Base-by-base conservation (phyloP, 2,797 vertebrate genomes). In the Tamandua tetradactyla region DNA sequence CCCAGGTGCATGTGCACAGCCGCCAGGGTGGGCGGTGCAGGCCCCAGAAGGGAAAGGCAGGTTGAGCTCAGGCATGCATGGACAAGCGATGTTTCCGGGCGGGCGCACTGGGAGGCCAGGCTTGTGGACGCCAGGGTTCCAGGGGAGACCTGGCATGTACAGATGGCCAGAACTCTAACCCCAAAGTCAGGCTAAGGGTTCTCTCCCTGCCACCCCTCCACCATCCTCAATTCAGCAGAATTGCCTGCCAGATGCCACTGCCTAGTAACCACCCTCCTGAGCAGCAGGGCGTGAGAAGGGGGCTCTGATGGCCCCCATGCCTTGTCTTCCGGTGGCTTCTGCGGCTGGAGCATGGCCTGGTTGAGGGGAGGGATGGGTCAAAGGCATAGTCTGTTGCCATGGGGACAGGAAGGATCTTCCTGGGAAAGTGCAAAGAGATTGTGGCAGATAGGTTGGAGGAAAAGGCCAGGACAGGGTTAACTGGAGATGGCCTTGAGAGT, bases 321-420 rank as follows among this genome's bases (percentile, higher is more conserved):
- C 52, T 74, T 35, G 30, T 55, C 80, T 75, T 82, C 59, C 30
- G 59, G 14, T 55, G 69, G 72, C 66, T 23, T 69, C 52, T 35
- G 42, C 30, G 14, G 12, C 75, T 75, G 55, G 37, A 27, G 23
- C 32, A 27, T 79, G 10, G 49, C 23, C 80, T n/a, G 40, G 32
- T 22, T 59, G 52, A 55, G 74, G 64, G n/a, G 82, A 66, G 22
- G 32, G 37, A 79, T 64, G 79, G 37, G 40, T 22, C 32, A 52
- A 66, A 79, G 72, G 61, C 85, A 95, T 75, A 59, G 22, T 79
- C 82, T 87, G 93, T 96, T 96, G 85, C 94, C 85, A 92, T 88
- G 93, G 96, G 71, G 64, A 96, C 75, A 35, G 74, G 15, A 88
- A 8, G 71, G 81, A 49, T 89, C 88, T 79, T 92, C 40, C 37